Conservation (phyloP, 2,888 invertebrate species). For the Diachrysia chrysitis region DNA sequence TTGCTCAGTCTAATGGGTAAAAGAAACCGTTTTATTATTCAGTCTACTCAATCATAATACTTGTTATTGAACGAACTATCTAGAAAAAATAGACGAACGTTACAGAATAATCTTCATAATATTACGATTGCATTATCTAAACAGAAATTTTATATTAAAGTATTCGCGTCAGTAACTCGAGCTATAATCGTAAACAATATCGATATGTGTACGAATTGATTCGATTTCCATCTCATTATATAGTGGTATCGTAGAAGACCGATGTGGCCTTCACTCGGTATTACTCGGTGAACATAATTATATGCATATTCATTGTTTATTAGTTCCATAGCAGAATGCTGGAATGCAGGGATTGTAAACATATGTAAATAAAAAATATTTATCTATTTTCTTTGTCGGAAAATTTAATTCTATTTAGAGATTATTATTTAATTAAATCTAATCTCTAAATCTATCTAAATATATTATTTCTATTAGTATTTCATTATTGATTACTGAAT, state of each 20-base stretch:
- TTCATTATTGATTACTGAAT: too few relatives aligned
- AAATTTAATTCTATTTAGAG: too few relatives aligned
- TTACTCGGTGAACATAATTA: constrained; percentile 18
- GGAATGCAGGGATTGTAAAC: constrained; percentile 23
- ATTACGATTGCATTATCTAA: background rate
- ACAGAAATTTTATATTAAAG: background rate
- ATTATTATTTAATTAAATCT: too few relatives aligned
- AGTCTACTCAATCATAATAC: background rate
- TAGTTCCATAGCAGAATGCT: constrained; percentile 19
- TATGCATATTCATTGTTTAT: constrained; percentile 37
- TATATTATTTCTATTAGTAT: too few relatives aligned
- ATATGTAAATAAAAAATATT: background rate
- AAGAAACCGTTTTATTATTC: background rate
- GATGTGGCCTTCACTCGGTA: constrained; percentile 27
- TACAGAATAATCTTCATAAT: background rate
- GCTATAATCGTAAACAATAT: background rate
- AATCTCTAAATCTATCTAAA: too few relatives aligned
- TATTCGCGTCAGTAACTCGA: background rate
- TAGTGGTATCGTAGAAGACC: background rate
- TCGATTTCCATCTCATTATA: constrained; percentile 7
- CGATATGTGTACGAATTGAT: constrained; percentile 13
- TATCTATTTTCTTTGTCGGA: background rate
- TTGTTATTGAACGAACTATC: too few relatives aligned
- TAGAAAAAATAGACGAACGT: too few relatives aligned
- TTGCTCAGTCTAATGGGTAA: background rate